These are phyloP conservation scores for Scaptomyza hsui DNA, from an alignment of 1,140 invertebrate genomes.

Conservation along the genomic window DNA sequence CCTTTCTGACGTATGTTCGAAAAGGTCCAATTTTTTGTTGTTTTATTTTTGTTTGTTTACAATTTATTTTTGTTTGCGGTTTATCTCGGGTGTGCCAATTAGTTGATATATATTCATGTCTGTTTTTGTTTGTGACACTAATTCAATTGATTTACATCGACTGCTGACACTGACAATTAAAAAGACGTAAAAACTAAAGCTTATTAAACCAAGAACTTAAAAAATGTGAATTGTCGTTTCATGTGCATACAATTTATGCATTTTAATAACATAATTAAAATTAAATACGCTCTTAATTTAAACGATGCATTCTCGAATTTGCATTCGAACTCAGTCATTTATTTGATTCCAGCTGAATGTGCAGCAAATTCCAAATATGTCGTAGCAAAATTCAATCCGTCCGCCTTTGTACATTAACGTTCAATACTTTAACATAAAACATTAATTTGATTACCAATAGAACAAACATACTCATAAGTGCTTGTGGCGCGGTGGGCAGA, in stretches of 20 bases:
- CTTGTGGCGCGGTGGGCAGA: constrained; percentile 25
- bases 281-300: constrained; percentile 40
- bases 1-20: not conserved
- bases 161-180: constrained; percentile 5
- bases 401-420: constrained; percentile 49
- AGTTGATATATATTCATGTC: constrained; percentile 5
- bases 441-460: constrained; percentile 76
- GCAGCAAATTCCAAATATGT: constrained; percentile 34
- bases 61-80: constrained; percentile 55
- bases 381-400: constrained; percentile 60
- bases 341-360: constrained; percentile 38
- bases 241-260: constrained; percentile 12
- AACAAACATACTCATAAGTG: constrained; percentile 31
- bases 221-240: constrained; percentile 4
- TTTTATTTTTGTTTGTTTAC: constrained; percentile 13
- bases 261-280: constrained; percentile 47
- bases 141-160: constrained; percentile 42
- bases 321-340: constrained; percentile 27
- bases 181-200: constrained; percentile 10
- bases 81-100: constrained; percentile 50
- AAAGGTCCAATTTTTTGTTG: no score
- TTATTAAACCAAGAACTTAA: constrained; percentile 20
- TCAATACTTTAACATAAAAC: constrained; percentile 59
- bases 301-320: constrained; percentile 1
- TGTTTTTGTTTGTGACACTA: constrained; percentile 24